A percentile compares a stretch with the other conserved stretches of the same genome.
Conservation (phyloP, 1,140 invertebrate species). For the Brachionus asplanchnoidis region DNA sequence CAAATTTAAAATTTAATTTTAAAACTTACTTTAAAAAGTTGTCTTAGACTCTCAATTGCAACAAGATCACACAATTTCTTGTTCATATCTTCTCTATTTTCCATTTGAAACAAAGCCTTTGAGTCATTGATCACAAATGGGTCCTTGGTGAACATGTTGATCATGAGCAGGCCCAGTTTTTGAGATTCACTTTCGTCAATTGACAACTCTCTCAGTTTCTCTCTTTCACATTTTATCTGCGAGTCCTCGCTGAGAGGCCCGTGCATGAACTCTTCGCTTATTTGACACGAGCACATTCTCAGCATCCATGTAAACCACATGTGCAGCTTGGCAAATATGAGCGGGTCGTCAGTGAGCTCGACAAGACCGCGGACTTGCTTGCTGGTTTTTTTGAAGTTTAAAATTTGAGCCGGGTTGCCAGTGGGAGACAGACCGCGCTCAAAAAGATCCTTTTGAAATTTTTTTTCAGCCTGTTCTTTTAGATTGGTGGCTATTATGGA, state of each 20-base stretch:
- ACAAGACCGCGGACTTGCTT: constrained; percentile 7
- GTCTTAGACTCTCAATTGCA: background rate
- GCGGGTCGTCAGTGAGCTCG: constrained; percentile 16
- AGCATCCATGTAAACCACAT: constrained; percentile 42
- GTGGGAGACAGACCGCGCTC: background rate
- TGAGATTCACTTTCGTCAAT: background rate
- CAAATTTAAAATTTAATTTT: background rate
- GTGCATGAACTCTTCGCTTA: constrained; percentile 31
- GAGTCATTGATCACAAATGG: background rate
- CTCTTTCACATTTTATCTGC: constrained; percentile 20
- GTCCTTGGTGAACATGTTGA: background rate
- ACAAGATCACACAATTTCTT: background rate
- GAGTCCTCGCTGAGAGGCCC: background rate
- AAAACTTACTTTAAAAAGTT: background rate
- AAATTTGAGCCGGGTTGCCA: background rate
- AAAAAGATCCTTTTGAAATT: background rate
- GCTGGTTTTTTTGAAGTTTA: constrained; percentile 23
- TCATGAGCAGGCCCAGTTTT: background rate
- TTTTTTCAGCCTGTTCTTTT: constrained; percentile 31
- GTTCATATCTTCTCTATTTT: background rate
- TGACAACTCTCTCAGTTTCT: background rate
- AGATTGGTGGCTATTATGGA: background rate
- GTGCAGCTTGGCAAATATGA: constrained; percentile 33
- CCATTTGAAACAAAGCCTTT: background rate
- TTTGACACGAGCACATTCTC: constrained; percentile 33